Percentiles rank a stretch among this genome's conserved stretches.
phyloP scores from a whole-genome alignment of 2,113 vertebrate species.

The rabbit (Oryctolagus cuniculus) region mOryCun1.1 NC_091436.1:160411001-160411500 shows the following conservation, averaged over 20 bases:
- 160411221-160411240: conserved; percentile 51
- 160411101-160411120: no score
- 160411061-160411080: no score
- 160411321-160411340: conserved; percentile 70
- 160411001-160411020: no score
- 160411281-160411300: background rate
- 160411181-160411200: no score
- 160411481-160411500: background rate
- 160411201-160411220: no score
- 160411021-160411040: no score
- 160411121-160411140: no score
- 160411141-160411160: no score
- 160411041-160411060: no score
- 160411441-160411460: background rate
- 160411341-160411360: background rate
- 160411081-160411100: no score
- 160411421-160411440: conserved; percentile 21
- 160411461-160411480: background rate
- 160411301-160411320: conserved; percentile 38
- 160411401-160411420: background rate
- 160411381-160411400: conserved; percentile 14
- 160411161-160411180: no score
- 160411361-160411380: background rate
- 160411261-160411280: background rate
- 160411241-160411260: conserved; percentile 31